Base-by-base conservation (phyloP, 2,113 vertebrate species). In the Hepsetus odoe region DNA sequence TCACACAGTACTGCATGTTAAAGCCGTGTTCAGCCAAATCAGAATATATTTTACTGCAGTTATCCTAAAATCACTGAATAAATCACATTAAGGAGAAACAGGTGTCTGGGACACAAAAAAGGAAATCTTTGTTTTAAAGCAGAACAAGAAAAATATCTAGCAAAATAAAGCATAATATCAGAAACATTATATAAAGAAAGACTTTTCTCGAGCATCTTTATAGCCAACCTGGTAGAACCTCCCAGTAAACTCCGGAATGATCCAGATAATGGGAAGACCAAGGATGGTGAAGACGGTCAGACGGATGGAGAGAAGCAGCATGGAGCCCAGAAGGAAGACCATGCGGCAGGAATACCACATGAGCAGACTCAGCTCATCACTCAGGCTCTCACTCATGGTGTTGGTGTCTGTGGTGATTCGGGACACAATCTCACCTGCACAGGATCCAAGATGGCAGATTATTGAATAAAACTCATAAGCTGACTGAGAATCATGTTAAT, bases 381-480 rank as follows among this genome's bases (percentile, higher is more conserved):
- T 93, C 83, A 94, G 88, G 0, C 90, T 86, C 58, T 94, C 92
- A 12, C 91, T 94, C 91, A 94, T 86, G 0, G 84, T 83, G 67
- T 93, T 93, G 32, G 93, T 93, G 72, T 93, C 92, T 0, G 90
- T 93, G 80, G 92, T 94, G 58, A 94, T 90, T 2, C 89, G 91
- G 0, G 93, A 94, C 74, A 93, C 93, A 24, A 94, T 90, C n/a
- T 91, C 88, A 72, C 93, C 93, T 94, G 58, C 51, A 14, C 18
- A 51, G 46, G 12, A 5, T 18, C 8, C 35, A 5, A 13, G 30
- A 4, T 8, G 9, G 12, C 9, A 14, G 16, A 44, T 44, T 1
- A 10, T 11, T 42, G 13, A 11, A 42, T 42, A 42, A 3, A 3
- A 11, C 3, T 42, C 40, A 42, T 12, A 42, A 26, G 2, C 4